Base-by-base conservation (phyloP, 2,888 invertebrate genomes). In the Drosophila bunnanda region DNA sequence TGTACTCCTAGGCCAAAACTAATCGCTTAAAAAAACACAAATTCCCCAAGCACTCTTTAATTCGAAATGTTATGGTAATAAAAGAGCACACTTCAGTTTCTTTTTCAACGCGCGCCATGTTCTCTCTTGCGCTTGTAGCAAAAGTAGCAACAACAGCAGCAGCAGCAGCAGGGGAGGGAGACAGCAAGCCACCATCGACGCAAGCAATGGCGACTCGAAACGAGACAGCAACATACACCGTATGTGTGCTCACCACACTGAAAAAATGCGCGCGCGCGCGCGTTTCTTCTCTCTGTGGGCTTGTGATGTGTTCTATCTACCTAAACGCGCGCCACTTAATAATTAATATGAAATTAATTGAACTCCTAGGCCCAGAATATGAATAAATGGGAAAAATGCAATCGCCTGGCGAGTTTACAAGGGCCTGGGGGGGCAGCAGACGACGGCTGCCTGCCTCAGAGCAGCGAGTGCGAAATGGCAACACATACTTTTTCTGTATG, bases 401-500 rank as follows among this genome's bases (percentile, higher is more conserved):
- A 25, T 46, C 53, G 52, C 67, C 64, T 53, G n/a, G 39, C 34
- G n/a, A 32, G 13, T 13, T 15, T 22, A 8, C 13, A 22, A n/a
- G 22, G n/a, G 25, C 10, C 13, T n/a, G 15, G 22, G n/a, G 13
- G 44, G 77, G 69, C 67, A 79, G 74, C 82, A 74, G 79, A 54
- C 20, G 79, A 56, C 32, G 71, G n/a, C 43, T 17, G 52, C 41
- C 43, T 17, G 52, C 41, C 30, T 15, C 13, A 13, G 34, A 13
- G 34, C 34, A 52, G 46, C 54, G 65, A 83, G 77, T 71, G 77
- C 70, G 64, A 82, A 83, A 83, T 79, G 82, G 82, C 88, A 88
- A 88, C 88, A 82, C 87, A 72, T 81, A 72, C 69, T 41, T 79
- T 81, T 85, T 88, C 88, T 87, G 89, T 83, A 89, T 83, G 86